Percentiles rank a stretch among this genome's conserved stretches.
Conservation (phyloP, 2,797 vertebrate species). For the Platyrinchus mystaceus region DNA sequence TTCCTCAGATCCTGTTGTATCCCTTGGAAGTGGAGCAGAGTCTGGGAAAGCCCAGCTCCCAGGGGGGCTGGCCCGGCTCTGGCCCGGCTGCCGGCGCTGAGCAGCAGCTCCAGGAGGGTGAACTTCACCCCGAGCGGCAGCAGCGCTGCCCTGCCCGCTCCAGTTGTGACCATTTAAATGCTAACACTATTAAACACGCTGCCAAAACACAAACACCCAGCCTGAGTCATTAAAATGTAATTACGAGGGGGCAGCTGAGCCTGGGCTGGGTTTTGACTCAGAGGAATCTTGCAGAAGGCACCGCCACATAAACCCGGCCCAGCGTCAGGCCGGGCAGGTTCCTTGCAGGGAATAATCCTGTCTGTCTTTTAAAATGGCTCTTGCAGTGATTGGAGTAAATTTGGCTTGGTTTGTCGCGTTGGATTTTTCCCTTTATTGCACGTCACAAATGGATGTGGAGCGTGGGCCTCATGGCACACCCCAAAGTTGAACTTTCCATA, state of each 20-base stretch:
- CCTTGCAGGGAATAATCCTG: neutral
- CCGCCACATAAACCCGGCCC: neutral
- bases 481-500: neutral
- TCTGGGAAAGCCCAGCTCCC: neutral
- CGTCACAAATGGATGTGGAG: rapidly evolving
- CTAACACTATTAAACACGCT: constrained; percentile 72
- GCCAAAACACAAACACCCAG: constrained; percentile 78
- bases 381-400: neutral
- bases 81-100: neutral
- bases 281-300: constrained; percentile 52
- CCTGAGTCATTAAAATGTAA: constrained; percentile 78
- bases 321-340: neutral
- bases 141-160: constrained; percentile 36
- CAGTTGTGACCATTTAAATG: constrained; percentile 73
- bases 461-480: rapidly evolving
- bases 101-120: neutral
- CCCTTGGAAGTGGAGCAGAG: neutral
- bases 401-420: neutral
- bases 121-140: neutral
- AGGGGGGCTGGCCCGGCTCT: neutral
- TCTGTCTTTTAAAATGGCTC: neutral
- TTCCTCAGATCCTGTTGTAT: rapidly evolving
- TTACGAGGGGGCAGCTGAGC: constrained; percentile 81
- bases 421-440: neutral
- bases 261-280: constrained; percentile 60